Evolutionary conservation across 2,888 invertebrate species (phyloP), one percentile per base, ranked within the genome.

Genomic region (Darwinula stevensoni): DNA sequence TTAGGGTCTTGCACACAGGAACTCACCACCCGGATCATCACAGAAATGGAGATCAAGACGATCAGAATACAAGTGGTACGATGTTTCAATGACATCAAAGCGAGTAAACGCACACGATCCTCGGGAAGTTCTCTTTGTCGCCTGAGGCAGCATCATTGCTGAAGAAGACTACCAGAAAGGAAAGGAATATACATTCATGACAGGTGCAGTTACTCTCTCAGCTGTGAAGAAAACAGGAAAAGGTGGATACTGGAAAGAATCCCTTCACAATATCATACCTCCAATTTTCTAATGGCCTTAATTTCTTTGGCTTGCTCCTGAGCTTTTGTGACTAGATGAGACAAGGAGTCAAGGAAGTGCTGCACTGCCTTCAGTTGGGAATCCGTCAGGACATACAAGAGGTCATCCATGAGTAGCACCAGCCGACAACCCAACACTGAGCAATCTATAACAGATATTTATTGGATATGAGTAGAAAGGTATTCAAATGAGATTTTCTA

Each of bases 61-160:
- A 38, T 82, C 78, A 35, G 76, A 76, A 31, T 42, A 43, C 47
- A 97, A 67, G 52, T 97, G 97, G 57, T 91, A 88, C 0, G 91
- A 94, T 0, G 97, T 94, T 56, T 94, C 91, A 1, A 74, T 60
- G n/a, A 94, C 80, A 57, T 94, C 88, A 49, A n/a, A n/a, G n/a
- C n/a, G n/a, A n/a, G n/a, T n/a, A n/a, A n/a, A n/a, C n/a, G n/a
- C n/a, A n/a, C n/a, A n/a, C n/a, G n/a, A n/a, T n/a, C n/a, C n/a
- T n/a, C n/a, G n/a, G n/a, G n/a, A n/a, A n/a, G n/a, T n/a, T n/a
- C n/a, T n/a, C n/a, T n/a, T n/a, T n/a, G n/a, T n/a, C n/a, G n/a
- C n/a, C n/a, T n/a, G n/a, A n/a, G n/a, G n/a, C n/a, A n/a, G n/a
- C n/a, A n/a, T n/a, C n/a, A n/a, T n/a, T n/a, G n/a, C n/a, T n/a